Conservation (phyloP, 2,797 vertebrate genomes). For the Siniperca undulata region DNA sequence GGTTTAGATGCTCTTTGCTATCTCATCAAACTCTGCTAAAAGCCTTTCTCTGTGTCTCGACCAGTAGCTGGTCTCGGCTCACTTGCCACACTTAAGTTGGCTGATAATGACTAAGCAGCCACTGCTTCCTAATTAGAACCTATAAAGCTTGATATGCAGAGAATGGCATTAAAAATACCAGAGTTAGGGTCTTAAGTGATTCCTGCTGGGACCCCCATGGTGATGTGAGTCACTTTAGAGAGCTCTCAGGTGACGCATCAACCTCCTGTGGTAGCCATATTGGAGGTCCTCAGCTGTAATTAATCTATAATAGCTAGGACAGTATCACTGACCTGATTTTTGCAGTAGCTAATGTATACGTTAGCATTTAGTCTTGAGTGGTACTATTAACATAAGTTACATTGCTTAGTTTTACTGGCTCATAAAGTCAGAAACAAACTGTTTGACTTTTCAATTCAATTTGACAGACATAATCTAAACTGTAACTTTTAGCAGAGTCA, state of each 20-base stretch:
- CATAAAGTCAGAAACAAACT: background rate
- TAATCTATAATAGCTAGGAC: background rate
- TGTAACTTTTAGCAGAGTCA: too few relatives aligned
- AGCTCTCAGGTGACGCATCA: conserved; percentile 13
- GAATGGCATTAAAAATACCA: conserved; percentile 3
- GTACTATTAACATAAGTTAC: background rate
- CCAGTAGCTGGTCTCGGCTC: background rate
- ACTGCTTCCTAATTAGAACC: conserved; percentile 45
- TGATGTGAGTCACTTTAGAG: conserved; percentile 26
- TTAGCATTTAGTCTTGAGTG: background rate
- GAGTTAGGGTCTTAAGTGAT: conserved; percentile 25
- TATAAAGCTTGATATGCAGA: conserved; percentile 26
- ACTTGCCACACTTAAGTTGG: conserved; percentile 10
- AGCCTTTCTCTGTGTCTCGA: background rate
- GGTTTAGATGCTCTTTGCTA: conserved; percentile 31
- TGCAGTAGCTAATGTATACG: background rate
- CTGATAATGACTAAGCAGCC: conserved; percentile 35
- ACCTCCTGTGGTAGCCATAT: background rate
- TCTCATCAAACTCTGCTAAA: conserved; percentile 42
- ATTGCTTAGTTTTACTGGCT: background rate
- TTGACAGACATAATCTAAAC: background rate
- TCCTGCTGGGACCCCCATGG: conserved; percentile 40
- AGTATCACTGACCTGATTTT: background rate
- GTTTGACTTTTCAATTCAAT: background rate
- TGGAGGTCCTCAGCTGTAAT: conserved; percentile 3